A percentile compares a stretch with the other conserved stretches of the same genome.
Conservation (phyloP, 2,113 vertebrate species). For the Amblyopsis rosae region DNA sequence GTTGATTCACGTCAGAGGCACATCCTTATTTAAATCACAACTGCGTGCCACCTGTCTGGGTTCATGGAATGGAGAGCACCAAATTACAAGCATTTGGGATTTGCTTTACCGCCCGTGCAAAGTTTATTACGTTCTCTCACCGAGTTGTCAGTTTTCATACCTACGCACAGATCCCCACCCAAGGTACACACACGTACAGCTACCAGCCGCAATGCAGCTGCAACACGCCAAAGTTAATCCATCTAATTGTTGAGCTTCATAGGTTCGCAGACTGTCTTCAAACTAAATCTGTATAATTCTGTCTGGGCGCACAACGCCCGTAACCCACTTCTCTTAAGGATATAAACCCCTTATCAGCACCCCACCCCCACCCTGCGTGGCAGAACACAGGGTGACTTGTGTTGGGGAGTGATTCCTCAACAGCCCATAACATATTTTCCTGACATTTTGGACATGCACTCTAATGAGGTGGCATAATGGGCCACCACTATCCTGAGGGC, state of each 20-base stretch:
- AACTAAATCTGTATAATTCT: conserved; percentile 79
- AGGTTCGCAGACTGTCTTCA: conserved; percentile 75
- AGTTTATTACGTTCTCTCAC: conserved; percentile 52
- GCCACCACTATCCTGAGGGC: conserved; percentile 18
- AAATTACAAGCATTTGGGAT: conserved; percentile 24
- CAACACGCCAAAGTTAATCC: conserved; percentile 68
- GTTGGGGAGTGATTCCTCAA: conserved; percentile 76
- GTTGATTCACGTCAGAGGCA: conserved; percentile 4
- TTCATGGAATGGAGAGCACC: conserved; percentile 7
- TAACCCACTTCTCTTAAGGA: conserved; percentile 65
- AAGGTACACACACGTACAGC: conserved; percentile 18
- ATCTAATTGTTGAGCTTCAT: conserved; percentile 75
- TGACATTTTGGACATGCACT: conserved; percentile 74
- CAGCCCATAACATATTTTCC: conserved; percentile 77
- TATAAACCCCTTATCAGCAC: conserved; percentile 79
- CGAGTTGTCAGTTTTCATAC: conserved; percentile 61
- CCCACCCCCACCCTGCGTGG: conserved; percentile 36
- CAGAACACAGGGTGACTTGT: conserved; percentile 77
- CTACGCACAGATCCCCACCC: conserved; percentile 31
- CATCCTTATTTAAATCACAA: conserved; percentile 23
- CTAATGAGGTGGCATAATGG: conserved; percentile 65
- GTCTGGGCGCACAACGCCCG: conserved; percentile 7
- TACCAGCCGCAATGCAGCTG: conserved; percentile 67
- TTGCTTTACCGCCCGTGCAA: conserved; percentile 33
- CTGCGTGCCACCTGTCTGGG: conserved; percentile 20